Conservation (phyloP, 2,797 vertebrate species). For the Aselliscus stoliczkanus region DNA sequence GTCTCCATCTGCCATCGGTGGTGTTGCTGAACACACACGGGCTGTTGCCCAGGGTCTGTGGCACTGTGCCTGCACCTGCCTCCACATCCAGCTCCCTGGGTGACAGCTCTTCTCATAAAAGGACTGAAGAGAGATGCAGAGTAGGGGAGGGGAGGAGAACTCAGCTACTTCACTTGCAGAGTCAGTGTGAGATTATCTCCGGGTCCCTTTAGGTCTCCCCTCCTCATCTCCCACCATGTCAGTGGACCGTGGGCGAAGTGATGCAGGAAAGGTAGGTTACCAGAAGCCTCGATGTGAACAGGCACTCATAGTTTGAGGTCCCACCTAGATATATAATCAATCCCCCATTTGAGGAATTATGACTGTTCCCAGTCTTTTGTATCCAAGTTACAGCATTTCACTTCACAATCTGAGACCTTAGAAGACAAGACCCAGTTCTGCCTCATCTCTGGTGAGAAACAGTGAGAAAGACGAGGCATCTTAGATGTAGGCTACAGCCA, state of each 20-base stretch:
- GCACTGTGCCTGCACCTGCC: not conserved
- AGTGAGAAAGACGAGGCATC: not conserved
- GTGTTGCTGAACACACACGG: not conserved
- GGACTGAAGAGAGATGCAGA: not conserved
- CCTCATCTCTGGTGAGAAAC: not conserved
- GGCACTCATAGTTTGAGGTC: fast-evolving
- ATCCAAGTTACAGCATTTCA: not conserved
- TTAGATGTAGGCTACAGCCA: not conserved
- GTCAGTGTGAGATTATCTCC: not conserved
- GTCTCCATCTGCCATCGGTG: not conserved
- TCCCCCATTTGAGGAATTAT: too few relatives aligned
- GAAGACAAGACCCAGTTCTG: not conserved
- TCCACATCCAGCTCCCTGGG: not conserved
- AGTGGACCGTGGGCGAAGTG: too few relatives aligned
- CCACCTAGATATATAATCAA: too few relatives aligned
- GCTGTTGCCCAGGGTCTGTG: not conserved
- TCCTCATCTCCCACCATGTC: fast-evolving
- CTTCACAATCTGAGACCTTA: not conserved
- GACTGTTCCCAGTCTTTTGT: not conserved
- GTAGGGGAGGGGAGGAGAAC: not conserved
- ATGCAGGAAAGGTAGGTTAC: too few relatives aligned
- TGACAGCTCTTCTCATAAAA: not conserved
- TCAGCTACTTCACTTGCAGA: not conserved
- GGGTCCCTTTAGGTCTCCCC: not conserved
- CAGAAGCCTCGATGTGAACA: fast-evolving